Percentiles rank a stretch among this genome's conserved stretches.
Conservation (phyloP, 2,888 invertebrate species). For the Osmoderma eremita region DNA sequence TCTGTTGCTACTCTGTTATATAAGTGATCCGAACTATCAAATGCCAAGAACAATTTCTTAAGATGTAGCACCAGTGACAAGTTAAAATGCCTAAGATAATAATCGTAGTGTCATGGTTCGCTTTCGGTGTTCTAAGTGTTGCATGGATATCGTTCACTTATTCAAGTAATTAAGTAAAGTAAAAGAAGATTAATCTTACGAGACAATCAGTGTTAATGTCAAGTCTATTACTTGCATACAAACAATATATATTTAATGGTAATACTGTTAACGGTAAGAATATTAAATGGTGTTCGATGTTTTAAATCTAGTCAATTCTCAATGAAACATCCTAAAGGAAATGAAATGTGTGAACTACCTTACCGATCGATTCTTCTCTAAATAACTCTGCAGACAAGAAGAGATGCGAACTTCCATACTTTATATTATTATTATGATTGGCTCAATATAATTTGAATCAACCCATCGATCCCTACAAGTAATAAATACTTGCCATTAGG, state of each 20-base stretch:
- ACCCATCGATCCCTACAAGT: neutral
- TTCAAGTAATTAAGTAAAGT: neutral
- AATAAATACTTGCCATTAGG: neutral
- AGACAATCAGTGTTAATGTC: constrained; percentile 35
- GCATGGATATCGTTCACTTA: constrained; percentile 22
- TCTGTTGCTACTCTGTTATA: constrained; percentile 2
- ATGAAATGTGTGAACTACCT: constrained; percentile 13
- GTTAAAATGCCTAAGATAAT: constrained; percentile 6
- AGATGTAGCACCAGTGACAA: neutral
- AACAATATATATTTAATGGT: constrained; percentile 7
- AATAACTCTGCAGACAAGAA: neutral
- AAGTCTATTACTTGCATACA: neutral
- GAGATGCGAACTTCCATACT: constrained; percentile 16
- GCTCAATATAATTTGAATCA: constrained; percentile 26
- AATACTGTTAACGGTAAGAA: constrained; percentile 23
- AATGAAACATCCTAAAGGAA: constrained; percentile 1
- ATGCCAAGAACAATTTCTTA: neutral
- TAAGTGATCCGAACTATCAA: constrained; percentile 24
- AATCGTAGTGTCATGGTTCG: constrained; percentile 9
- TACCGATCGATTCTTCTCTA: constrained; percentile 6
- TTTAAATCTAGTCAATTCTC: constrained; percentile 32
- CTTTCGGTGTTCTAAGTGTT: constrained; percentile 32
- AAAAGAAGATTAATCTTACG: neutral
- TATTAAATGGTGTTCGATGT: constrained; percentile 34
- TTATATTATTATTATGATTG: neutral